A percentile compares a stretch with the other conserved stretches of the same genome.
Conservation (phyloP, 64 coral and sea anemone genomes). For the Porites lutea region DNA sequence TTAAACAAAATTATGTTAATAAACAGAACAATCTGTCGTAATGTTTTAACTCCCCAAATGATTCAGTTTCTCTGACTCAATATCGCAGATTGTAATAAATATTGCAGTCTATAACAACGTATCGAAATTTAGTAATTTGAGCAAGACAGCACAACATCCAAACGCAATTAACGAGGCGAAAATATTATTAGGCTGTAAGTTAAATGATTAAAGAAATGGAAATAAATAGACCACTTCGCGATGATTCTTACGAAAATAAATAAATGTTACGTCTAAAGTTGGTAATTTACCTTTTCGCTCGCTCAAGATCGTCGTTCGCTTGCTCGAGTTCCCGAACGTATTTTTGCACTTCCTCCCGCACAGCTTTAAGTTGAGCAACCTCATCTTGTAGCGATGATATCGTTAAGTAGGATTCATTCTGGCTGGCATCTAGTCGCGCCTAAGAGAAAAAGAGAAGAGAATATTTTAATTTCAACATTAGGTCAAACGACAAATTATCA, state of each 20-base stretch:
- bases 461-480: neutral
- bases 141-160: conserved; percentile 15
- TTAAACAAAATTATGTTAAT: neutral
- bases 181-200: neutral
- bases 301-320: conserved; percentile 97
- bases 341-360: conserved; percentile 94
- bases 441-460: conserved; percentile 23
- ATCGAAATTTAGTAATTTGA: neutral
- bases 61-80: neutral
- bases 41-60: neutral
- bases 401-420: conserved; percentile 97
- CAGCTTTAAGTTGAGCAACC: conserved; percentile 95
- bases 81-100: neutral
- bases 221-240: neutral
- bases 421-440: conserved; percentile 98
- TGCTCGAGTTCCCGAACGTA: conserved; percentile 99
- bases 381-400: conserved; percentile 98
- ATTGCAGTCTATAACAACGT: neutral
- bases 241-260: neutral
- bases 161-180: neutral
- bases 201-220: neutral
- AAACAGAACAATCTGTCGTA: neutral
- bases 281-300: conserved; percentile 94
- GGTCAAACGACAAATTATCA: neutral
- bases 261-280: conserved; percentile 5